A percentile compares a stretch with the other conserved stretches of the same genome.
Evolutionary conservation across 2,113 vertebrate genomes (phyloP).

Genomic region (Microtus pennsylvanicus): DNA sequence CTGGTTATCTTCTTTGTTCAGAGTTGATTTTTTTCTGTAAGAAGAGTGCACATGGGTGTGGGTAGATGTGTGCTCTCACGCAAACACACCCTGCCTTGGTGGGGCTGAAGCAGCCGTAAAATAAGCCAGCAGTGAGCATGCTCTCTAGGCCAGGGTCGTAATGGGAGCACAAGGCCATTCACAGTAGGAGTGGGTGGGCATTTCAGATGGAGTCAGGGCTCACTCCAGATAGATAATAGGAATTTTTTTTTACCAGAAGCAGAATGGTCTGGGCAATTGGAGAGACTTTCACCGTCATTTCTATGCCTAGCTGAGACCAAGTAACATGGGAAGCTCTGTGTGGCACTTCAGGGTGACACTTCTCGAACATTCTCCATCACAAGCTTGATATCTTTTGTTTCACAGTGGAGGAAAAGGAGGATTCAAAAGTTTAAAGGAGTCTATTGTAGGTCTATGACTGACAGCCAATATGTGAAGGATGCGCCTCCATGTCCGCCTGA

Average conservation of each 20-base stretch:
- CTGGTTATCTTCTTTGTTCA: neutral
- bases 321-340: neutral
- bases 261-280: neutral
- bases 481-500: neutral
- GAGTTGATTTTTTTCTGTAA: neutral
- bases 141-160: neutral
- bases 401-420: neutral
- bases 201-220: neutral
- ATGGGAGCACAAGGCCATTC: neutral
- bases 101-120: neutral
- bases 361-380: neutral
- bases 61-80: neutral
- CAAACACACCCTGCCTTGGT: neutral
- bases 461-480: neutral
- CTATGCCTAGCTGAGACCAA: neutral
- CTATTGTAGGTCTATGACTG: neutral
- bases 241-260: neutral
- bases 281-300: neutral
- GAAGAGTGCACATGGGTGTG: neutral
- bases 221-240: neutral
- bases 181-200: neutral
- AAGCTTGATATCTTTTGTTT: neutral
- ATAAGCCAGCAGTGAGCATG: neutral
- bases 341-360: neutral
- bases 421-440: neutral